phyloP scores from a whole-genome alignment of 2,888 invertebrate genomes.

The Cataglyphis altisquamis region DNA sequence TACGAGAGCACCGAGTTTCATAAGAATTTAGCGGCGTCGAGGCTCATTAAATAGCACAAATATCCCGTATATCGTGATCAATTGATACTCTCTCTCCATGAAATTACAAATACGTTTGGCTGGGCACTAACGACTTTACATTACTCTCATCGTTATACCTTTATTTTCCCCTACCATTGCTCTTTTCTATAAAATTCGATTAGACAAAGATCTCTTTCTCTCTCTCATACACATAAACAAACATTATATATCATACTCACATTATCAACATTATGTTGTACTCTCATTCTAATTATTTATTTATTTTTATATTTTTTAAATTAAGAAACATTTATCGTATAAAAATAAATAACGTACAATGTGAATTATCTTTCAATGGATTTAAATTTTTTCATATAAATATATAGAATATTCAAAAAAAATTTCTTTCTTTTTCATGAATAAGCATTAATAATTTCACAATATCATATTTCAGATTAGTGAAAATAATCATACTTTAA shows the following conservation, averaged over 20 bases:
- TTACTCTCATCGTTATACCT: slow-evolving; percentile 51
- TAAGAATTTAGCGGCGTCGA: slow-evolving; percentile 74
- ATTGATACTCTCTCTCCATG: slow-evolving; percentile 63
- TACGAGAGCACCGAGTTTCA: slow-evolving; percentile 67
- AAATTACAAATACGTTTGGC: slow-evolving; percentile 74
- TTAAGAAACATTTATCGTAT: neutral
- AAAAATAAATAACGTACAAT: neutral
- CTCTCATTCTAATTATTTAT: neutral
- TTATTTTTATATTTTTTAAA: neutral
- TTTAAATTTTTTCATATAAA: neutral
- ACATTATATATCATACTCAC: neutral
- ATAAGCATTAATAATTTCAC: neutral
- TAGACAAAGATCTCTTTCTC: neutral
- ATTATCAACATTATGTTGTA: neutral
- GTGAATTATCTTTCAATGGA: neutral
- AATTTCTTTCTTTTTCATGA: neutral
- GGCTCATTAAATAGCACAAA: slow-evolving; percentile 82
- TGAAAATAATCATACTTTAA: neutral
- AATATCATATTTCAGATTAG: neutral
- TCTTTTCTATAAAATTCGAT: slow-evolving; percentile 51
- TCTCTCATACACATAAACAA: neutral
- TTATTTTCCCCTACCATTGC: slow-evolving; percentile 58
- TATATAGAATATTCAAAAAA: neutral
- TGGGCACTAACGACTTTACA: slow-evolving; percentile 79
- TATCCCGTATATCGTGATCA: slow-evolving; percentile 73